These are phyloP conservation scores for Glaucopsyche alexis DNA, from an alignment of 2,888 invertebrate genomes.

Conservation along the genomic window DNA sequence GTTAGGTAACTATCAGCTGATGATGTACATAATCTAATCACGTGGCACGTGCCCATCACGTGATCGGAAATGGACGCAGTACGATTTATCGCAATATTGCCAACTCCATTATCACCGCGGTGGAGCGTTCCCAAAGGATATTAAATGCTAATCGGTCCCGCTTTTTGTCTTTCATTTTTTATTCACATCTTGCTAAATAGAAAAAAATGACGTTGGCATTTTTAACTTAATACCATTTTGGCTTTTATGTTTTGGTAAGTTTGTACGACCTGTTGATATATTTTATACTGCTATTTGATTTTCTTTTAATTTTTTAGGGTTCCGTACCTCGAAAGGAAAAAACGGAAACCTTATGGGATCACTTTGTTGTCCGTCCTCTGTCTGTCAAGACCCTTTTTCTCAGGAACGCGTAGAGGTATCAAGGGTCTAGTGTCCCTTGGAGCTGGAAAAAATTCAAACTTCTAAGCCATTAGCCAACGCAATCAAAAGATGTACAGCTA, in stretches of 20 bases:
- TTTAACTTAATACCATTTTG: not conserved
- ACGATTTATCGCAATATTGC: constrained; percentile 29
- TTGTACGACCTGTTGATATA: not conserved
- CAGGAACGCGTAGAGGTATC: too few relatives aligned
- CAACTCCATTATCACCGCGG: constrained; percentile 28
- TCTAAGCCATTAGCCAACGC: too few relatives aligned
- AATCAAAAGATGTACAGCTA: too few relatives aligned
- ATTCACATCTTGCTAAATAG: constrained; percentile 27
- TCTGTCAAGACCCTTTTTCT: too few relatives aligned
- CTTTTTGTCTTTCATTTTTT: constrained; percentile 21
- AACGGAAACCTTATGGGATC: too few relatives aligned
- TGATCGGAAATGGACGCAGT: constrained; percentile 26
- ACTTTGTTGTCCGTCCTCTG: too few relatives aligned
- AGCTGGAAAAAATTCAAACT: too few relatives aligned
- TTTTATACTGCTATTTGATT: not conserved
- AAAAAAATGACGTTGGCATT: constrained; percentile 20
- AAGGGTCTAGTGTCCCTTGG: too few relatives aligned
- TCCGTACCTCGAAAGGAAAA: too few relatives aligned
- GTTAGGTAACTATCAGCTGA: not conserved
- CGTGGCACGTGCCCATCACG: constrained; percentile 1
- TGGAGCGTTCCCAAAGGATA: constrained; percentile 20
- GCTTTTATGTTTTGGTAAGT: not conserved
- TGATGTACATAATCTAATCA: constrained; percentile 24
- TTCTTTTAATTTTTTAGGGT: not conserved
- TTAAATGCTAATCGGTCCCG: constrained; percentile 26